Evolutionary conservation across 2,888 invertebrate genomes (phyloP).

Genomic region (Anarsia innoxiella): DNA sequence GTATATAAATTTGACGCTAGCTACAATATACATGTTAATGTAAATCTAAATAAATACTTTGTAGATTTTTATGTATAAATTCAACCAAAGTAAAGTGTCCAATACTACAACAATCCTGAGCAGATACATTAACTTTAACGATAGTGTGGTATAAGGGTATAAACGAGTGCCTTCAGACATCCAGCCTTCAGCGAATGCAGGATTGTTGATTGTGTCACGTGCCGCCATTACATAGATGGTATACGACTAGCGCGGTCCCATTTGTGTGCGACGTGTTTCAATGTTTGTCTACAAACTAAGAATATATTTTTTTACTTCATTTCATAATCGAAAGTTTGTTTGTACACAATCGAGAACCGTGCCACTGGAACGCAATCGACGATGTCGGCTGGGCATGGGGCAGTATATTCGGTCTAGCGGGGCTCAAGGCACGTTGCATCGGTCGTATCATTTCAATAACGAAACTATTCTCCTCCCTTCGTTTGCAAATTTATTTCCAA

Average conservation of each 20-base stretch:
- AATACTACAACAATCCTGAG: constrained; percentile 34
- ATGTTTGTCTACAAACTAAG: constrained; percentile 15
- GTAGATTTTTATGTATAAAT: constrained; percentile 26
- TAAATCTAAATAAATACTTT: constrained; percentile 11
- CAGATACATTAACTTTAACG: constrained; percentile 27
- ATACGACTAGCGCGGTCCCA: constrained; percentile 26
- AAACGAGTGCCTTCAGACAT: constrained; percentile 72
- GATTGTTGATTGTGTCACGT: constrained; percentile 59
- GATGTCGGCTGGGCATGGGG: constrained; percentile 25
- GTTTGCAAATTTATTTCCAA: constrained; percentile 40
- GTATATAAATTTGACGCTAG: constrained; percentile 45
- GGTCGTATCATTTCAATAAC: constrained; percentile 32
- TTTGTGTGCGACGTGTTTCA: constrained; percentile 21
- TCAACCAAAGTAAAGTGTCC: constrained; percentile 54
- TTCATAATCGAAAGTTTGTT: neutral
- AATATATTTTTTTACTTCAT: constrained; percentile 10
- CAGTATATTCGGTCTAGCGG: constrained; percentile 28
- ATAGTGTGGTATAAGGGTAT: constrained; percentile 57
- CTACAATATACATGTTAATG: constrained; percentile 31
- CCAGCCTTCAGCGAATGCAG: constrained; percentile 67
- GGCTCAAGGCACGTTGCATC: constrained; percentile 66
- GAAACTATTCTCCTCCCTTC: constrained; percentile 22
- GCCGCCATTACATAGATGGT: constrained; percentile 35
- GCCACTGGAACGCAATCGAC: constrained; percentile 22
- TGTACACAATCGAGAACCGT: constrained; percentile 20